These are phyloP conservation scores for Rhinichthys klamathensis DNA, from an alignment of 2,113 vertebrate genomes.

Conservation along the genomic window DNA sequence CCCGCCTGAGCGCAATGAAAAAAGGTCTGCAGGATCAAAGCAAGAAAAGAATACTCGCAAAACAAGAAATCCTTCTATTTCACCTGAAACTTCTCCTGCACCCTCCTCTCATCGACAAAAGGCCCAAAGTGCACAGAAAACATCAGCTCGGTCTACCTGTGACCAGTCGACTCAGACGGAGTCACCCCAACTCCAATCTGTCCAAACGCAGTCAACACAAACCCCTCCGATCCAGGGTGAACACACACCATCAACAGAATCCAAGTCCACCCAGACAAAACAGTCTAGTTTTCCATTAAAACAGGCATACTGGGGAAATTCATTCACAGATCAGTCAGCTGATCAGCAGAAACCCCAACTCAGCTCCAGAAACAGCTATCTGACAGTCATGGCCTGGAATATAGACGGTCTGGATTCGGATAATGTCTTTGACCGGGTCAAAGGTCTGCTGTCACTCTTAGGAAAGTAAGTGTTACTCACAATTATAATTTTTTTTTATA, in stretches of 20 bases:
- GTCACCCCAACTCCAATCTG: neutral
- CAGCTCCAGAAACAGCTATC: conserved; percentile 71
- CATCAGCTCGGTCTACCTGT: neutral
- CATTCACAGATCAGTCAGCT: neutral
- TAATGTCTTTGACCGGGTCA: conserved; percentile 71
- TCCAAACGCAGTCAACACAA: conserved; percentile 41
- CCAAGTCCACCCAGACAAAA: conserved; percentile 49
- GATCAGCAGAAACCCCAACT: conserved; percentile 1
- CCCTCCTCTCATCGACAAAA: neutral
- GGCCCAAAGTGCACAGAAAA: neutral
- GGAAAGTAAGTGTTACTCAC: conserved; percentile 67
- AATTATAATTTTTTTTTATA: neutral
- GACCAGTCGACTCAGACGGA: conserved; percentile 49
- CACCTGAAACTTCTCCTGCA: neutral
- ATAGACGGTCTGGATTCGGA: conserved; percentile 80
- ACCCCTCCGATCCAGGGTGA: neutral
- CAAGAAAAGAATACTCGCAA: neutral
- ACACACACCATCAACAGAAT: conserved; percentile 14
- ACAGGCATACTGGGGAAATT: conserved; percentile 40
- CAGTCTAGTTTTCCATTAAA: neutral
- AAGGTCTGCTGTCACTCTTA: conserved; percentile 75
- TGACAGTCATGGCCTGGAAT: conserved; percentile 83
- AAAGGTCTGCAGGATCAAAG: conserved; percentile 6
- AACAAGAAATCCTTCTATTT: neutral
- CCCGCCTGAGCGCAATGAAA: neutral